Evolutionary conservation across 1,140 invertebrate genomes (phyloP).

Genomic region (Ooceraea biroi): DNA sequence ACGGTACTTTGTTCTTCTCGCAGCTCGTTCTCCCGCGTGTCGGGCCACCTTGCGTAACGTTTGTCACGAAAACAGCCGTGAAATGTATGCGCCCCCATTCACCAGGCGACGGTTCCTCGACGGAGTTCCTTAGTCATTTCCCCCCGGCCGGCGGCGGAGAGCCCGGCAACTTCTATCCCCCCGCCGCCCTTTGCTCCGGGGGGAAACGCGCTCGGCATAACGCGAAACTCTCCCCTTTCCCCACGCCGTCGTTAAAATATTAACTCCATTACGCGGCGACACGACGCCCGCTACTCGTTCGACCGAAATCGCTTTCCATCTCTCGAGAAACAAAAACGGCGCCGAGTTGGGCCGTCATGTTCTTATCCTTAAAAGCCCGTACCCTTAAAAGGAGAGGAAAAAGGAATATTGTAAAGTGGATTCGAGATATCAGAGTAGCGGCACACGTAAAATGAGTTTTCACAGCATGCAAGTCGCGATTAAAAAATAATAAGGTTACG

Average conservation of each 20-base stretch:
- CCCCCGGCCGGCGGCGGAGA: not conserved
- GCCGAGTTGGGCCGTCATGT: not conserved
- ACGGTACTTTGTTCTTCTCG: constrained; percentile 73
- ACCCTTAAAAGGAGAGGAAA: no score
- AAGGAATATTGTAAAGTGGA: no score
- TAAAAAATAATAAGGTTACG: no score
- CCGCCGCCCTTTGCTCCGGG: not conserved
- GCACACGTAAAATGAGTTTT: no score
- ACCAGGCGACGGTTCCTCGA: constrained; percentile 42
- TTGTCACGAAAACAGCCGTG: constrained; percentile 76
- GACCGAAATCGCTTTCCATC: constrained; percentile 71
- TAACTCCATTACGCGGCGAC: constrained; percentile 74
- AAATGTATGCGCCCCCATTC: constrained; percentile 73
- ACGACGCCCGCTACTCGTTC: constrained; percentile 63
- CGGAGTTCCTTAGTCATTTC: constrained; percentile 70
- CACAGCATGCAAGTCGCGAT: no score
- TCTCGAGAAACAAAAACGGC: constrained; percentile 59
- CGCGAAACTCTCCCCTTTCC: constrained; percentile 1
- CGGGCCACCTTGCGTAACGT: constrained; percentile 72
- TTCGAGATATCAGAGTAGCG: no score
- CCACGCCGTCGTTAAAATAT: constrained; percentile 69
- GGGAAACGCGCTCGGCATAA: constrained; percentile 58
- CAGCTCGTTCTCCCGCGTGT: constrained; percentile 68
- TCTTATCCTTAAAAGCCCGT: no score
- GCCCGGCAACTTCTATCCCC: not conserved